Evolutionary conservation across 1,140 invertebrate species (phyloP), one percentile per base, ranked within the genome.

Genomic region (Trichonephila clavipes): DNA sequence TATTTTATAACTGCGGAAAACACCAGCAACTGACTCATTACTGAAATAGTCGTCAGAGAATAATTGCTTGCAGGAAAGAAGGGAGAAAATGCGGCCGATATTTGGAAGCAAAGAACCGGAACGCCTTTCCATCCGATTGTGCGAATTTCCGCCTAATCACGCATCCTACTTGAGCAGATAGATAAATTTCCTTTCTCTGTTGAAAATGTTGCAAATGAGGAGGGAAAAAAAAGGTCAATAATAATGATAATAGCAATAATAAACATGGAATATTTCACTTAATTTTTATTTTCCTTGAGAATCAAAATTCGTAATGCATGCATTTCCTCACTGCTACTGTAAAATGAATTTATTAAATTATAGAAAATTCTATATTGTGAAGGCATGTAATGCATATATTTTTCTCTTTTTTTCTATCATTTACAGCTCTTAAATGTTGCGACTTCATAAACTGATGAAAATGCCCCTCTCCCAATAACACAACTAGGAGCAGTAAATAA

Each of bases 71-170:
- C 59, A 62, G 86, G 86, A 88, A 88, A 61, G 61, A 88, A 64
- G 61, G 62, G 59, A 85, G 90, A 88, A 88, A 92, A 82, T 62
- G 92, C 62, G 85, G 66, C 92, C 66, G 90, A 92, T n/a, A 72
- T 92, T 66, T 85, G 72, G 66, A 64, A 58, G 61, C 90, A 93
- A 21, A 69, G 28, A 61, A 86, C 85, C 85, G 92, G 66, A 93
- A 88, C 85, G 62, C 51, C 59, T 81, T 77, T 88, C 66, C n/a
- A 51, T 87, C 34, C 40, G 61, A 92, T 92, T 88, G 85, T 87
- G 91, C 64, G 91, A 92, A 92, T 92, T 92, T 92, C 83, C 91
- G 34, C 77, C 62, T 87, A 92, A 92, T 92, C 59, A 87, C 44
- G 82, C 77, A 92, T 92, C 66, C 44, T n/a, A 69, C 51, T 85